Base-by-base conservation (phyloP, 2,888 invertebrate species). In the Lasiommata megera region DNA sequence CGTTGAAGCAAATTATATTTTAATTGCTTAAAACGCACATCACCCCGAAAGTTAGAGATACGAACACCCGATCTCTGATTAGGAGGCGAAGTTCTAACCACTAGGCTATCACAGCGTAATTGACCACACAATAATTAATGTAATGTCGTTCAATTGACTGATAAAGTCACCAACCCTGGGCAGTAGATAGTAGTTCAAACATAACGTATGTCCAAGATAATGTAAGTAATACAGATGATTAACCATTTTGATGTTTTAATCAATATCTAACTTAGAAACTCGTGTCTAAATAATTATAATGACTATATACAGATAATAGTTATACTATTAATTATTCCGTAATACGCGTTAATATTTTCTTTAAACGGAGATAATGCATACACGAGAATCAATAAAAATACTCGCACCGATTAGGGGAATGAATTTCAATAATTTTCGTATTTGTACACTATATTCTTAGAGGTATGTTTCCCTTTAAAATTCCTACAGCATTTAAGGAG, bases 401-500 rank as follows among this genome's bases (percentile, higher is more conserved):
- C n/a, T 54, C 40, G 11, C 9, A 36, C 60, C 40, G 50, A 8
- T 61, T 53, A 58, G 53, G 55, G 28, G 12, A 12, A 58, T 44
- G 48, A 50, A 58, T 61, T 56, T 48, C 28, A 53, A 53, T 46
- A 53, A 38, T 53, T 36, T 44, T 55, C 47, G 41, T 56, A 51
- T 56, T 38, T 44, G 43, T 31, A 37, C 43, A 40, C 31, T 34
- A 14, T 52, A 55, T 41, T 46, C 16, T 44, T 41, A 40, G 28
- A 44, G 23, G 8, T 50, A 46, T 51, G 53, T 53, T 36, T 12
- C 12, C 28, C 18, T 38, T 51, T 58, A 53, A 54, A 51, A 56
- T 56, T 51, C 51, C 36, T 52, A 23, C 12, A 51, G 36, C 52
- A 12, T 54, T 60, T 62, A 62, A 54, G 60, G 56, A 40, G 31